Evolutionary conservation across 2,113 vertebrate genomes (phyloP).

Genomic region (Silurus glanis): DNA sequence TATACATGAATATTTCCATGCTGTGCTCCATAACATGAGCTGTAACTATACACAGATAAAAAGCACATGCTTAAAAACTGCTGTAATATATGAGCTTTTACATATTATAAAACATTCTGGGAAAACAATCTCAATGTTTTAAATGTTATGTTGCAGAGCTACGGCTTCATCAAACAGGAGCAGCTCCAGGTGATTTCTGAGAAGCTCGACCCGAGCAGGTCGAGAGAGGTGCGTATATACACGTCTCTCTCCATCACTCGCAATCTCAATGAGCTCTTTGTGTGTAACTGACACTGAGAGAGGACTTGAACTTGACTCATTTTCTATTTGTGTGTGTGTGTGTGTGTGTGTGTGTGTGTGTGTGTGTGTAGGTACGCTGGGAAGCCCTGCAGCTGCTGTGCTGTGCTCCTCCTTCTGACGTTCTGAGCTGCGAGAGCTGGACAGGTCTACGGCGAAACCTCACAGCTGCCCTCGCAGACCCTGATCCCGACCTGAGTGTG

Average conservation of each 20-base stretch:
- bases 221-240: conserved; percentile 80
- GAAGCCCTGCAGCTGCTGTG: conserved; percentile 85
- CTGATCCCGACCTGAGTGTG: conserved; percentile 84
- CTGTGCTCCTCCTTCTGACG: conserved; percentile 83
- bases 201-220: conserved; percentile 81
- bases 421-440: conserved; percentile 90
- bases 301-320: neutral
- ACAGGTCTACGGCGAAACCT: conserved; percentile 80
- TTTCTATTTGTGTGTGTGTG: neutral
- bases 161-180: conserved; percentile 89
- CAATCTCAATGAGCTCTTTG: neutral
- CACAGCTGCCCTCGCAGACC: conserved; percentile 75
- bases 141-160: conserved; percentile 77
- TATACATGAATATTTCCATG: too few species aligned
- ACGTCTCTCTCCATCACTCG: conserved; percentile 56
- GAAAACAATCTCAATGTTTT: neutral
- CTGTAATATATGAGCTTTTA: neutral
- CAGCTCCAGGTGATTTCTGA: conserved; percentile 87
- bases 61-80: neutral
- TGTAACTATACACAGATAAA: neutral
- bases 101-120: neutral
- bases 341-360: conserved; percentile 43
- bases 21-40: neutral
- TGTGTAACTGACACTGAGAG: neutral
- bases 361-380: conserved; percentile 77